Base-by-base conservation (phyloP, 92 coral and sea anemone species). In the Parazoanthus darwini region DNA sequence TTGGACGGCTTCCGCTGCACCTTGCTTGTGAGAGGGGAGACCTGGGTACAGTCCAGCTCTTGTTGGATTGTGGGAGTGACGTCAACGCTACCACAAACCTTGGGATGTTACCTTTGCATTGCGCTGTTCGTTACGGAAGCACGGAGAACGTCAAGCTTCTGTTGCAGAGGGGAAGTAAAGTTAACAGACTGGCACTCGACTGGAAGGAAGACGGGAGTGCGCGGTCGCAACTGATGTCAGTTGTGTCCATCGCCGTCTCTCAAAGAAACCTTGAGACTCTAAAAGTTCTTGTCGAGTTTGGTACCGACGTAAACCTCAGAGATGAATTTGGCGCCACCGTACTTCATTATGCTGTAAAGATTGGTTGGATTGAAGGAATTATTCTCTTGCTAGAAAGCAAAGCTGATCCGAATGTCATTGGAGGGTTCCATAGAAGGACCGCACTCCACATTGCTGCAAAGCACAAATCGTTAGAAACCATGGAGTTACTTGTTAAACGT, bases 401-500 rank as follows among this genome's bases (percentile, higher is more conserved):
- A 20, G 87, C 87, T 0, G 67, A 84, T 8, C 87, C 43, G 9
- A 84, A 72, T 71, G 18, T 43, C 35, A 43, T 84, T 71, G 87
- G 87, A 5, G 87, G 87, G 44, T 84, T 46, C 71, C 78, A 72
- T 23, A 84, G 44, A 66, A 48, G 86, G 42, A 82, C 90, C 35
- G 93, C 90, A 6, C 58, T 87, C 16, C 93, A 91, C 88, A 82
- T 87, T 39, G 93, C 90, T 42, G 90, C 75, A 20, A 86, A 81
- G 29, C 77, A 59, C 74, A 82, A 88, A 16, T 78, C 81, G 18
- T 37, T 91, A 48, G 78, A 87, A 5, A 56, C 74, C 15, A 23
- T 91, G 14, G 29, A 88, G 2, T 29, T 87, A 56, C 85, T 91
- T 9, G 79, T 82, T 10, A 51, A 72, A n/a, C 58, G 56, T 77